Percentiles rank a stretch among this genome's conserved stretches.
Evolutionary conservation across 2,797 vertebrate genomes (phyloP).

Genomic region (Pseudochromis fuscus): DNA sequence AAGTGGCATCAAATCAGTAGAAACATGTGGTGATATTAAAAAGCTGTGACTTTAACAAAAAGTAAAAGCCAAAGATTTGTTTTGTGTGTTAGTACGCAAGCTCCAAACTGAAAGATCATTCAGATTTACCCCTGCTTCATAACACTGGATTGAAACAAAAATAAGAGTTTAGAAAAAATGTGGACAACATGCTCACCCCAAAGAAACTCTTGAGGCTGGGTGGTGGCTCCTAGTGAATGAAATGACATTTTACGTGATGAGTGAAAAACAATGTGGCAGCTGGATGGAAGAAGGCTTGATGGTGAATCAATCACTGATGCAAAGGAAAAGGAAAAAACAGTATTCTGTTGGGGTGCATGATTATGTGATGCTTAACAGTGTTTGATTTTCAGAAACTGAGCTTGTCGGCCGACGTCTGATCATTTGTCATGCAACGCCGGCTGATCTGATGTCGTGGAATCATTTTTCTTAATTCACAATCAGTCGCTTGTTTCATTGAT

Average conservation of each 20-base stretch:
- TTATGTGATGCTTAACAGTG: slow-evolving; percentile 17
- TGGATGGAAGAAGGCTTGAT: slow-evolving; percentile 2
- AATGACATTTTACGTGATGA: slow-evolving; percentile 48
- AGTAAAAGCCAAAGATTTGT: too few relatives aligned
- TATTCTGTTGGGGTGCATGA: slow-evolving; percentile 14
- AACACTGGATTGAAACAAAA: slow-evolving; percentile 7
- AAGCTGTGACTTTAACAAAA: too few relatives aligned
- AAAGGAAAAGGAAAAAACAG: not conserved
- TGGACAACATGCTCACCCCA: slow-evolving; percentile 67
- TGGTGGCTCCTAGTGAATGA: slow-evolving; percentile 73
- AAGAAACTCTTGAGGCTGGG: slow-evolving; percentile 66
- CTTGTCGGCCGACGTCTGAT: slow-evolving; percentile 22
- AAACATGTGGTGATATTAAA: not conserved
- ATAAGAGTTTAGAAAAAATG: slow-evolving; percentile 5
- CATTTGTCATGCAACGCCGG: slow-evolving; percentile 60
- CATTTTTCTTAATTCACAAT: slow-evolving; percentile 51
- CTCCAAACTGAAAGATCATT: not conserved
- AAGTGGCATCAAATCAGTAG: not conserved
- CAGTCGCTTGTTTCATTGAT: slow-evolving; percentile 53
- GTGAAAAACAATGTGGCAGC: slow-evolving; percentile 25
- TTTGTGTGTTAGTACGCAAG: too few relatives aligned
- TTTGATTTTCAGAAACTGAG: slow-evolving; percentile 50
- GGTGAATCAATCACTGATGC: slow-evolving; percentile 34
- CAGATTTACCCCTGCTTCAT: not conserved
- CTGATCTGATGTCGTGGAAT: slow-evolving; percentile 24